phyloP scores from a whole-genome alignment of 1,140 invertebrate species.

The Trichonephila clavipes region DNA sequence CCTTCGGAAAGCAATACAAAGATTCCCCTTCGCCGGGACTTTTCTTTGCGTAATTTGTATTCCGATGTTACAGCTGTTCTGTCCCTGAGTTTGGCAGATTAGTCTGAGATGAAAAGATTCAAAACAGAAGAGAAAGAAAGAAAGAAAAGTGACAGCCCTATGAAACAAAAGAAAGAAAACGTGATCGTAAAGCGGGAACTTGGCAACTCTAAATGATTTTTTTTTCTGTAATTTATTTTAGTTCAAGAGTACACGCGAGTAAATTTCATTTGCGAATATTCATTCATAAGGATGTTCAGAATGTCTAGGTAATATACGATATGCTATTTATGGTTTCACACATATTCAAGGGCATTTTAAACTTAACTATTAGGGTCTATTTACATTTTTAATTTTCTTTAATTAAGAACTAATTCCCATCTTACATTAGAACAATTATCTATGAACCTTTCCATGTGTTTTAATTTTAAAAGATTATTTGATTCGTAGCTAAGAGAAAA shows the following conservation, averaged over 20 bases:
- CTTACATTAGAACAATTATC: no score
- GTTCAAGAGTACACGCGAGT: not conserved
- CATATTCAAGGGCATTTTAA: not conserved
- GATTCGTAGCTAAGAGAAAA: no score
- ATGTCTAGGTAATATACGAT: not conserved
- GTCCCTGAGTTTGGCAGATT: slow-evolving; percentile 46
- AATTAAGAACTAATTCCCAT: no score
- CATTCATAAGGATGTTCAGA: slow-evolving; percentile 8
- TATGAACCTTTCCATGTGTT: no score
- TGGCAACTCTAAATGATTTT: slow-evolving; percentile 27
- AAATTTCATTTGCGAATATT: not conserved
- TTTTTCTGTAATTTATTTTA: not conserved
- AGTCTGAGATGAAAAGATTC: slow-evolving; percentile 43
- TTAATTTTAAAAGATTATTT: no score
- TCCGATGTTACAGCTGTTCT: slow-evolving; percentile 29
- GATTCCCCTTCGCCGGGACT: slow-evolving; percentile 21
- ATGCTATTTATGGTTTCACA: not conserved
- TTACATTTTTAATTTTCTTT: no score
- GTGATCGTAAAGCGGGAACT: slow-evolving; percentile 33
- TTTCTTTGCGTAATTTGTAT: slow-evolving; percentile 49
- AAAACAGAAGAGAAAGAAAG: not conserved
- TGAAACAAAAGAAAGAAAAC: slow-evolving; percentile 35
- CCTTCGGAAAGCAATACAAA: slow-evolving; percentile 32
- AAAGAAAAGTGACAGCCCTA: not conserved
- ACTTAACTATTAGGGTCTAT: no score